Evolutionary conservation across 2,797 vertebrate genomes (phyloP).

Genomic region (Brotula barbata): DNA sequence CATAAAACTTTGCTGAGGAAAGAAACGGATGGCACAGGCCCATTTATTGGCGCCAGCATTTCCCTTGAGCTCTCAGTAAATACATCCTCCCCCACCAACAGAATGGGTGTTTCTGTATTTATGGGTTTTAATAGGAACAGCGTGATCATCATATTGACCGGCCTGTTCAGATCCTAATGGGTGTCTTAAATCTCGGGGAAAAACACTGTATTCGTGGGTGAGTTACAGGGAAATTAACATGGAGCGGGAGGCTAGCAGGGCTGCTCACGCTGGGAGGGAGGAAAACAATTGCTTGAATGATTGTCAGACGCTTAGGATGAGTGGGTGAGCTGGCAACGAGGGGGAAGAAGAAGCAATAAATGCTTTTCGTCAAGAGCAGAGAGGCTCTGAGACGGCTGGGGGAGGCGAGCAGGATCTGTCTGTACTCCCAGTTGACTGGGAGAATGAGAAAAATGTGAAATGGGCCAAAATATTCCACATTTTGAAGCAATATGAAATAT

Average conservation of each 20-base stretch:
- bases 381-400: conserved; percentile 45
- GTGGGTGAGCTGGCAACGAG: conserved; percentile 41
- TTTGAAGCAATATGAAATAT: no score
- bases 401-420: conserved; percentile 42
- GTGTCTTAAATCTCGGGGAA: conserved; percentile 70
- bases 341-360: conserved; percentile 63
- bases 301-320: conserved; percentile 66
- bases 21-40: conserved; percentile 44
- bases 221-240: conserved; percentile 78
- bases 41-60: conserved; percentile 63
- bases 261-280: conserved; percentile 45
- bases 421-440: no score
- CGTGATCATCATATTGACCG: conserved; percentile 76
- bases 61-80: conserved; percentile 62
- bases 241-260: conserved; percentile 41
- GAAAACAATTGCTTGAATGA: conserved; percentile 70
- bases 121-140: conserved; percentile 78
- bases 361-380: conserved; percentile 59
- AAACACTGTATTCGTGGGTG: conserved; percentile 66
- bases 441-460: no score
- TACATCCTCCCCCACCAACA: conserved; percentile 47
- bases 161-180: conserved; percentile 70
- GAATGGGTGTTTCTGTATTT: conserved; percentile 69
- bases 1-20: conserved; percentile 36
- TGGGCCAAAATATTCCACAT: no score